Conservation (phyloP, 2,797 vertebrate genomes). For the Malacoctenus gilli region DNA sequence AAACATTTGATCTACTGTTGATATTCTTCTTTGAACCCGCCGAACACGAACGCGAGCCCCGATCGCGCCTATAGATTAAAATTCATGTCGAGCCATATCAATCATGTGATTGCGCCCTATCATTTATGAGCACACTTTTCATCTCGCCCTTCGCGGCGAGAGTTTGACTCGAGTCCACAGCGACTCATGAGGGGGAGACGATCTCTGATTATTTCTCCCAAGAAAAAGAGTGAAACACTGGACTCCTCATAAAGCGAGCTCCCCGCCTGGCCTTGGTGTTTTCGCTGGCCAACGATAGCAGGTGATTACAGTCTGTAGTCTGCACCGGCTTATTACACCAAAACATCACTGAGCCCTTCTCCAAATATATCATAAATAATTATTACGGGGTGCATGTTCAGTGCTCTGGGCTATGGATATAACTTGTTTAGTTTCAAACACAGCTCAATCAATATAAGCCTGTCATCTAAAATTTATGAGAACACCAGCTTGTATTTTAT, state of each 20-base stretch:
- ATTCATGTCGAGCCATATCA: conserved; percentile 24
- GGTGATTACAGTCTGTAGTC: conserved; percentile 68
- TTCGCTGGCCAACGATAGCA: conserved; percentile 43
- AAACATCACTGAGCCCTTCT: conserved; percentile 71
- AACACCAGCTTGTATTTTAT: conserved; percentile 80
- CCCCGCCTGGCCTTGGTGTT: conserved; percentile 54
- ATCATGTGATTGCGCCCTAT: conserved; percentile 25
- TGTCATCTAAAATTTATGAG: conserved; percentile 84
- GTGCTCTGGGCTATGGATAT: conserved; percentile 81
- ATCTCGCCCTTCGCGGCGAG: conserved; percentile 17
- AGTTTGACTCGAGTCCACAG: conserved; percentile 24
- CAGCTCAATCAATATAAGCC: conserved; percentile 78
- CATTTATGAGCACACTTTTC: conserved; percentile 27
- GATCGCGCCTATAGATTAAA: conserved; percentile 16
- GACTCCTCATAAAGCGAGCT: conserved; percentile 34
- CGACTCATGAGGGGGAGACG: conserved; percentile 8
- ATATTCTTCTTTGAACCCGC: conserved; percentile 21
- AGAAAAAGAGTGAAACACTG: conserved; percentile 40
- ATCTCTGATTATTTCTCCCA: conserved; percentile 40
- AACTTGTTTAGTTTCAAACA: conserved; percentile 85
- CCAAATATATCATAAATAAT: conserved; percentile 84
- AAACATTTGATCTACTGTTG: conserved; percentile 21
- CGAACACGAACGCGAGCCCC: conserved; percentile 1
- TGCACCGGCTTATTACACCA: conserved; percentile 71
- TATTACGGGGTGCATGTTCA: conserved; percentile 75